Percentiles rank a stretch among this genome's conserved stretches.
Conservation (phyloP, 37 sponge, comb jelly and placozoan genomes). For the Diacarnus erythraeanus region DNA sequence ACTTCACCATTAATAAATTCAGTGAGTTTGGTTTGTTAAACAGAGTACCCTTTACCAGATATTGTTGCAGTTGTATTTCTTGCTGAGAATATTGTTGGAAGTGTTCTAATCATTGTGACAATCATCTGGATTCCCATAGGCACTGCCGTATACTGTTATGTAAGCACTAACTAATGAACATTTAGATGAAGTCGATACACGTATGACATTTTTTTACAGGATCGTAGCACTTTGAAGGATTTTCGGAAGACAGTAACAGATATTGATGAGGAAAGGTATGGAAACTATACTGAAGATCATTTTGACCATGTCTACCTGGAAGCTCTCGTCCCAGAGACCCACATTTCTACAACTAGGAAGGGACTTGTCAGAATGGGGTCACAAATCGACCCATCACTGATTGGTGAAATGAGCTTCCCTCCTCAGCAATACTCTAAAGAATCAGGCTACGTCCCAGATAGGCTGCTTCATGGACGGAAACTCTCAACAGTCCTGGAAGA, state of each 20-base stretch:
- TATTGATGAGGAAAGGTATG: conserved; percentile 5
- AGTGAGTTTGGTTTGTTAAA: conserved; percentile 10
- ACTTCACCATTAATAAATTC: conserved; percentile 21
- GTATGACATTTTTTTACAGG: conserved; percentile 4
- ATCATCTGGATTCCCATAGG: conserved; percentile 29
- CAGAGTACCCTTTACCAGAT: not conserved
- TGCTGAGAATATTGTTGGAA: conserved; percentile 53
- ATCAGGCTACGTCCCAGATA: not conserved
- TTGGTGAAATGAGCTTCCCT: too few relatives aligned
- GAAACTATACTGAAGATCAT: conserved; percentile 15
- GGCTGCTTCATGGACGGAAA: not conserved
- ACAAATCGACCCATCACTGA: too few relatives aligned
- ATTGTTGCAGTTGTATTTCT: conserved; percentile 10
- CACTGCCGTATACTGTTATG: conserved; percentile 4
- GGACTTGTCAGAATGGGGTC: conserved; percentile 21
- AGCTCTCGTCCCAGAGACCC: not conserved
- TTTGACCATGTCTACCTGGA: not conserved
- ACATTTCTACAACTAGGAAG: not conserved
- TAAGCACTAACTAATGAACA: not conserved
- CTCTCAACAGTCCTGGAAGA: not conserved
- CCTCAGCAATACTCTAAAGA: not conserved
- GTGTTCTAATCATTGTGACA: conserved; percentile 12
- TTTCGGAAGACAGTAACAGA: not conserved
- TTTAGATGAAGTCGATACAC: not conserved
- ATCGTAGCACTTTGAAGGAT: not conserved